phyloP scores from a whole-genome alignment of 2,888 invertebrate species.

The Rhagonycha lutea region DNA sequence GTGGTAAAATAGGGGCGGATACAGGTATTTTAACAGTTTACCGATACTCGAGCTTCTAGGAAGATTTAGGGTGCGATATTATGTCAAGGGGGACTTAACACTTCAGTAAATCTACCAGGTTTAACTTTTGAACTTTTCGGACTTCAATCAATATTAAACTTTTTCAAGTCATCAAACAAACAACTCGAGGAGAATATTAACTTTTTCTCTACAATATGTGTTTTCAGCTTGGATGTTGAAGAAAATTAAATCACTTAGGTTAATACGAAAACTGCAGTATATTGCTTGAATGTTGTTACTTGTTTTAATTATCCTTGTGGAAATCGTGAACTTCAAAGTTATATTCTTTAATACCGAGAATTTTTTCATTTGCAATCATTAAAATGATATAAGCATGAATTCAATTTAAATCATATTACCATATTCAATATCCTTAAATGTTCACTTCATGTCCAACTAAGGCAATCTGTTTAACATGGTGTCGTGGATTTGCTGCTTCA shows the following conservation, averaged over 20 bases:
- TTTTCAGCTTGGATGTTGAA: not conserved
- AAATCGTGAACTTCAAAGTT: not conserved
- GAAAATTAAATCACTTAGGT: constrained; percentile 9
- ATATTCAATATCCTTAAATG: constrained; percentile 8
- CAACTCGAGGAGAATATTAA: not conserved
- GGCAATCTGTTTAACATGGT: constrained; percentile 16
- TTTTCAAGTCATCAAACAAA: constrained; percentile 9
- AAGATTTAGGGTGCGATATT: constrained; percentile 18
- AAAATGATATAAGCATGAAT: not conserved
- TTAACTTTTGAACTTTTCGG: constrained; percentile 10
- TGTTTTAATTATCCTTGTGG: not conserved
- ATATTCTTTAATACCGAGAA: not conserved
- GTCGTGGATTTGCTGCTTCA: constrained; percentile 11
- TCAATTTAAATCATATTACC: constrained; percentile 10
- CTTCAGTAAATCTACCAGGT: constrained; percentile 10
- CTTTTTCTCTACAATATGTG: not conserved
- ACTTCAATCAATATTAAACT: constrained; percentile 16
- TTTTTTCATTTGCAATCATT: not conserved
- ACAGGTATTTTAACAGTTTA: constrained; percentile 17
- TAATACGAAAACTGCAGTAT: not conserved
- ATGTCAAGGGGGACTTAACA: constrained; percentile 14
- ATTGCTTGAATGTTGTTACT: not conserved
- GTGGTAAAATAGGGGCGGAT: constrained; percentile 17
- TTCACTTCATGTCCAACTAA: constrained; percentile 8
- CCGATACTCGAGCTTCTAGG: constrained; percentile 11